Base-by-base conservation (phyloP, 2,888 invertebrate species). In the Tiphia femorata region DNA sequence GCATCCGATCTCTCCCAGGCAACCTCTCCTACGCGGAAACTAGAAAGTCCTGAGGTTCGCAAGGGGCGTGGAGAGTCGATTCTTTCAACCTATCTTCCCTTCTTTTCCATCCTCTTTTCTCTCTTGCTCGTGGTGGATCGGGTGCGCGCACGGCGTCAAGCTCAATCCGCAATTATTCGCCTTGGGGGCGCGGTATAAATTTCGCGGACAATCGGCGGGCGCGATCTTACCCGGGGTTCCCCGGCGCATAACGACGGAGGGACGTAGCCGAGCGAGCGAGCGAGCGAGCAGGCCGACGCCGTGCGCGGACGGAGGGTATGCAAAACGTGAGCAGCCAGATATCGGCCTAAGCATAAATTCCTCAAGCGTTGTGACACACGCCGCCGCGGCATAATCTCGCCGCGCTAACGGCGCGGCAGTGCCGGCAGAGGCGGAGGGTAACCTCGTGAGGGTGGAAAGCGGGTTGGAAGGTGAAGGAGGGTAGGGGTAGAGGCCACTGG, bases 291-390 rank as follows among this genome's bases (percentile, higher is more conserved):
- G 19, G 46, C 40, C 25, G 38, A 40, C 37, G 61, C 16, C n/a
- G n/a, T n/a, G n/a, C n/a, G n/a, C n/a, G 12, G 27, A 14, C 37
- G 43, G 27, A 44, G 63, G 58, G 61, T 76, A 77, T 77, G 78
- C 76, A 75, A 77, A 78, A 74, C 73, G 76, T 64, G 75, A 48
- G 58, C 52, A 51, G 47, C 19, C 59, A 79, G 79, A 80, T 81
- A 81, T 80, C 80, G 76, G 76, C 77, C 77, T 76, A 77, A 77
- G 81, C 81, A 81, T 82, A 82, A 81, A 81, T 81, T 81, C 80
- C 80, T 81, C 81, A 79, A 76, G 67, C 67, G 62, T 59, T 61
- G 73, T 76, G 80, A 77, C 78, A 77, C 78, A 67, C 70, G 73
- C 72, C n/a, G n/a, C n/a, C 71, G 76, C 72, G 65, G 75, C 76